Conservation (phyloP, 2,113 vertebrate genomes). For the Solea senegalensis region DNA sequence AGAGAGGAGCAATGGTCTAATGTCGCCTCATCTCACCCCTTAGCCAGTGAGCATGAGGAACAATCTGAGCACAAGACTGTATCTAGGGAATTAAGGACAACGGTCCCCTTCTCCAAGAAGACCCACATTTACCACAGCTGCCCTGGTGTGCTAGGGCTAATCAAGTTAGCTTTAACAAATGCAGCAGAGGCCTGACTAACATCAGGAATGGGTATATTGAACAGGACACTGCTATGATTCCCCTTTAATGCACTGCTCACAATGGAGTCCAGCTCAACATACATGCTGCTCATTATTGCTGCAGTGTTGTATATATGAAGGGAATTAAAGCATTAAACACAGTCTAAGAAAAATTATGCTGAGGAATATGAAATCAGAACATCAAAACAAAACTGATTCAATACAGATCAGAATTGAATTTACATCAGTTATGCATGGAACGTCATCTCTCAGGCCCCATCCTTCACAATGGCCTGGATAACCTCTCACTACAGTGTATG, state of each 20-base stretch:
- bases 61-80: conserved; percentile 53
- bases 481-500: conserved; percentile 53
- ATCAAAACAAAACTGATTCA: not conserved
- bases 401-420: conserved; percentile 3
- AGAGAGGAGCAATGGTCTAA: not conserved
- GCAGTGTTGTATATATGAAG: not conserved
- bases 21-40: conserved; percentile 23
- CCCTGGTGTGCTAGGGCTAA: conserved; percentile 74
- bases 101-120: conserved; percentile 67
- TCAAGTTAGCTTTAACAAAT: conserved; percentile 77
- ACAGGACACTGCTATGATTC: conserved; percentile 55
- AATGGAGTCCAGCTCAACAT: conserved; percentile 36
- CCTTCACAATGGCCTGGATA: conserved; percentile 30
- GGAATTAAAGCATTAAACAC: not conserved
- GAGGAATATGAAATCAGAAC: not conserved
- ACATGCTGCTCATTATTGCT: conserved; percentile 21
- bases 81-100: conserved; percentile 68
- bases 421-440: conserved; percentile 11
- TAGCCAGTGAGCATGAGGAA: conserved; percentile 26
- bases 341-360: not conserved
- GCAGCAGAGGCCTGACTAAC: conserved; percentile 72
- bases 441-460: not conserved
- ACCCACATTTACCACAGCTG: conserved; percentile 77
- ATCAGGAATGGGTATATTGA: conserved; percentile 74
- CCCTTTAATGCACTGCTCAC: conserved; percentile 57